A percentile compares a stretch with the other conserved stretches of the same genome.
Evolutionary conservation across 2,888 invertebrate genomes (phyloP).

Genomic region (Noctua fimbriata): DNA sequence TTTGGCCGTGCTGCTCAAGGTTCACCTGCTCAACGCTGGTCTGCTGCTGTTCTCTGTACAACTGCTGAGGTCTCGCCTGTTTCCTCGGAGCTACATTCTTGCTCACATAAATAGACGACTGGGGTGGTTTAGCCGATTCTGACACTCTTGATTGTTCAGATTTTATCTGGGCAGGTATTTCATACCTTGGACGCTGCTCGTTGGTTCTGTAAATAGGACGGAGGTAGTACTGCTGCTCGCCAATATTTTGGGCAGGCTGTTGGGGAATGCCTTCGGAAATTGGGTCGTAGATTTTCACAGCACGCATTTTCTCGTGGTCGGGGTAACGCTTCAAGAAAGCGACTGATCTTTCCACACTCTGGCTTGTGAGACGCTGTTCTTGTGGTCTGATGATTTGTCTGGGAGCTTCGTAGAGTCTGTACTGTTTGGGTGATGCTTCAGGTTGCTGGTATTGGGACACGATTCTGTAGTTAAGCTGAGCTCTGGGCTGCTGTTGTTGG

Average conservation of each 20-base stretch:
- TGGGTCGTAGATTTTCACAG: conserved; percentile 83
- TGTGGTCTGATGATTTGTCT: conserved; percentile 78
- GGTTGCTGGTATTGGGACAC: conserved; percentile 82
- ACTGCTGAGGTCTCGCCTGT: conserved; percentile 74
- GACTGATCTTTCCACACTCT: conserved; percentile 82
- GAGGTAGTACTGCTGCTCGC: conserved; percentile 85
- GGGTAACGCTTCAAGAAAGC: conserved; percentile 85
- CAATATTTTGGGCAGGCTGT: conserved; percentile 77
- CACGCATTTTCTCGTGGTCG: conserved; percentile 82
- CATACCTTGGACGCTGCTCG: conserved; percentile 83
- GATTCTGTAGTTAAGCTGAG: conserved; percentile 79
- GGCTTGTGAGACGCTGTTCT: conserved; percentile 79
- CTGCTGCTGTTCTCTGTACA: conserved; percentile 72
- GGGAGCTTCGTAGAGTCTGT: conserved; percentile 81
- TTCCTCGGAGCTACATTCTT: conserved; percentile 84
- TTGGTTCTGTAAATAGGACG: conserved; percentile 82
- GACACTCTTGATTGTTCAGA: conserved; percentile 75
- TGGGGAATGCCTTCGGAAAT: conserved; percentile 76
- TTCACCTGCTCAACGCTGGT: conserved; percentile 73
- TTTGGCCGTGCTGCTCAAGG: conserved; percentile 80
- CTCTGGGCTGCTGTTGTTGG: conserved; percentile 70
- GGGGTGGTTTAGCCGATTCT: conserved; percentile 82
- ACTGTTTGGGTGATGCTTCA: conserved; percentile 85
- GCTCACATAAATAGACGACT: conserved; percentile 86
- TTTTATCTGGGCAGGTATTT: conserved; percentile 73